Percentiles rank a stretch among this genome's conserved stretches.
These are phyloP conservation scores for Tragulus kanchil DNA, from an alignment of 2,113 vertebrate species.

Conservation along the genomic window DNA sequence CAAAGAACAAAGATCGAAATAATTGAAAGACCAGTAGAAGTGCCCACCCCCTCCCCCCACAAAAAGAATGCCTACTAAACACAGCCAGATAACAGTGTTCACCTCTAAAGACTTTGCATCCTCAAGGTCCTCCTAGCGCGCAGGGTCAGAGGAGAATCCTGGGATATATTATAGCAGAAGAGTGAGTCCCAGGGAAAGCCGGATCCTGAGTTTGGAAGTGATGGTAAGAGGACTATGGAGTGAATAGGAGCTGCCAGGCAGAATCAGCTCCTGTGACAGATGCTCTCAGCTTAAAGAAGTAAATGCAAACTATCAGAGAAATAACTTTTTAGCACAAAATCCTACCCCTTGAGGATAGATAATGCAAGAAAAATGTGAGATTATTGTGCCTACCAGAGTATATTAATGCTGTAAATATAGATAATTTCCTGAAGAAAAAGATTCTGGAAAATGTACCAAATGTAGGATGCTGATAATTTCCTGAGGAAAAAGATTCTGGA, in stretches of 20 bases:
- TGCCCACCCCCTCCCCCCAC: no score
- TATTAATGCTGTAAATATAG: conserved; percentile 82
- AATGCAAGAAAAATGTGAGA: conserved; percentile 81
- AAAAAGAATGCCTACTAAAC: neutral
- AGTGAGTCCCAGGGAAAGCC: neutral
- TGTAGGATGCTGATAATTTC: conserved; percentile 61
- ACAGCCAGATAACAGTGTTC: neutral
- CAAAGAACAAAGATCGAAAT: no score
- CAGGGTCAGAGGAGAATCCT: neutral
- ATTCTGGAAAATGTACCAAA: conserved; percentile 71
- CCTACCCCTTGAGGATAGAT: conserved; percentile 77
- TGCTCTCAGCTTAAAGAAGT: conserved; percentile 70
- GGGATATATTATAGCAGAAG: neutral
- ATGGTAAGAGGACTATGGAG: neutral
- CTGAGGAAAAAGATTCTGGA: conserved; percentile 70
- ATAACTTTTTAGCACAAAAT: conserved; percentile 74
- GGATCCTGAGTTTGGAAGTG: neutral
- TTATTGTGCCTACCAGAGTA: conserved; percentile 74
- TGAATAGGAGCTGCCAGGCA: neutral
- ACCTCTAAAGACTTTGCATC: neutral
- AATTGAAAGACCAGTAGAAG: no score
- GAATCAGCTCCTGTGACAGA: conserved; percentile 62
- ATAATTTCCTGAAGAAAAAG: conserved; percentile 75
- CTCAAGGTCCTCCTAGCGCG: neutral
- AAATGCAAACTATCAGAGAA: conserved; percentile 79